These are phyloP conservation scores for Psittacara wagleri DNA, from an alignment of 2,113 vertebrate species.

Conservation along the genomic window DNA sequence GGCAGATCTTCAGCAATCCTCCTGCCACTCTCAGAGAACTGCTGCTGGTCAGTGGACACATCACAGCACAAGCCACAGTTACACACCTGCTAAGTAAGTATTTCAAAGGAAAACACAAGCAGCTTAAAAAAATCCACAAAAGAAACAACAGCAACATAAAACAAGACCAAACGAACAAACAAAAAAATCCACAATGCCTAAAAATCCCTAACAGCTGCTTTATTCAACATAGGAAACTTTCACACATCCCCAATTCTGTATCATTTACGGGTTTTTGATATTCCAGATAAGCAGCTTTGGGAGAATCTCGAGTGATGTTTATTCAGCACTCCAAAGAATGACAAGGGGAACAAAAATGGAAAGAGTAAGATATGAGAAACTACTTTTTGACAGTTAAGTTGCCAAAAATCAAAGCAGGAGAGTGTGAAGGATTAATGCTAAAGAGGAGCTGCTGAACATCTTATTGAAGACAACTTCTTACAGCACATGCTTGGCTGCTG, in stretches of 20 bases:
- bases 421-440: neutral
- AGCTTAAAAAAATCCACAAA: neutral
- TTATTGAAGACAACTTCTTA: neutral
- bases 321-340: neutral
- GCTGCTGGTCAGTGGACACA: neutral
- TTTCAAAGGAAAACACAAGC: neutral
- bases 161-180: neutral
- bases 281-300: neutral
- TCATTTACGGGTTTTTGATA: neutral
- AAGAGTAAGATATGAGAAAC: neutral
- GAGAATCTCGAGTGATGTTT: neutral
- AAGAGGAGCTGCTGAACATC: neutral
- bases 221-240: neutral
- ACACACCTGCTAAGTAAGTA: neutral
- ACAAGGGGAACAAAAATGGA: neutral
- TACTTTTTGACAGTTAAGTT: neutral
- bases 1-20: neutral
- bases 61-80: neutral
- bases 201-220: neutral
- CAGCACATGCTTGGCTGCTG: neutral
- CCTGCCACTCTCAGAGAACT: neutral
- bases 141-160: neutral
- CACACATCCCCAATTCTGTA: neutral
- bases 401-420: neutral
- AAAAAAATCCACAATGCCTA: neutral